Base-by-base conservation (phyloP, 2,888 invertebrate genomes). In the Aphodius sticticus region DNA sequence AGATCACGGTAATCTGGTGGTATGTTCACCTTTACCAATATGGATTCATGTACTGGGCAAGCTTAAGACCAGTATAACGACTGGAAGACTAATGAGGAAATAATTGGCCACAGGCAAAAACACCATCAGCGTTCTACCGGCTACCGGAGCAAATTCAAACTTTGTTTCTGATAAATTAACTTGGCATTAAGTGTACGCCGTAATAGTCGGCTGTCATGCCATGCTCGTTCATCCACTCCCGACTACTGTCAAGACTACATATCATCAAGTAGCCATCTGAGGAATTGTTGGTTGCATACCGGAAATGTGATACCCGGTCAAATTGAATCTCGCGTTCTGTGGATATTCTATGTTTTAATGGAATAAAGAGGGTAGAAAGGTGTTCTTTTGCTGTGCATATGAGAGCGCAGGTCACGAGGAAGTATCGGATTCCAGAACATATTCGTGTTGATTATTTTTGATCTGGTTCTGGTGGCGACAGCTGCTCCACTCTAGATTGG, bases 91-190 rank as follows among this genome's bases (percentile, higher is more conserved):
- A 53, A 53, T 53, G 53, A 53, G 53, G 53, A 53, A 53, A 53
- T 53, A 53, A 53, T 53, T 53, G 53, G 53, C 53, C 12, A 53
- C 53, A 53, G 53, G 53, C 53, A 53, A 53, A 53, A 53, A 53
- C 53, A 53, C 53, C 53, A 53, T 53, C 7, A 12, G 53, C 53
- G 53, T 53, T 7, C 12, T 53, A 53, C 53, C 53, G 53, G 53
- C 53, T 53, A 53, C 53, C 53, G 53, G 53, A 53, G 53, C 53
- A 53, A 53, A 53, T 53, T 53, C 53, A 53, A 53, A 53, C 53
- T 53, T 53, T 53, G 53, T 53, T 53, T 53, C 53, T 53, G 53
- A 53, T 53, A 53, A 53, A 53, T 53, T 53, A 53, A 53, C 53
- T 53, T 53, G 53, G 53, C 53, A 53, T 53, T 53, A 53, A 53